These are phyloP conservation scores for Alloscopus bannaensis DNA, from an alignment of 2,888 invertebrate species.

Conservation along the genomic window DNA sequence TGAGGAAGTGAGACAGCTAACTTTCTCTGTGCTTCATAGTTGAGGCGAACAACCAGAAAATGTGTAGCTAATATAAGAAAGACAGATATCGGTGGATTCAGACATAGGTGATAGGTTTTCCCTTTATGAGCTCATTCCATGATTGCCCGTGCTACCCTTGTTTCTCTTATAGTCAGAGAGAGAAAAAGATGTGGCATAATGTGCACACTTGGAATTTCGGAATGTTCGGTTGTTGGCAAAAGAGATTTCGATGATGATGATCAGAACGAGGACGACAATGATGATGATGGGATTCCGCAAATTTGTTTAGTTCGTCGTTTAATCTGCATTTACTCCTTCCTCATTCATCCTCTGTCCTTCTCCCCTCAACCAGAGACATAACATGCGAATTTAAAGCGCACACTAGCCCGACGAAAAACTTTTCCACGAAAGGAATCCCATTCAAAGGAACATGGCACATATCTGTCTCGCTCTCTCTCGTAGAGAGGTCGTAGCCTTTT, in stretches of 20 bases:
- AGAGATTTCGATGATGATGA: conserved; percentile 20
- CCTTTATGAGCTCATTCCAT: conserved; percentile 11
- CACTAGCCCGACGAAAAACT: not conserved
- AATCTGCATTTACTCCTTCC: conserved; percentile 32
- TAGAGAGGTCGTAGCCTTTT: conserved; percentile 21
- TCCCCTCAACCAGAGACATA: too few species aligned
- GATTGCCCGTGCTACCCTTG: conserved; percentile 7
- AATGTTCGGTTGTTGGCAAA: conserved; percentile 19
- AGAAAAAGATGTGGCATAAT: conserved; percentile 6
- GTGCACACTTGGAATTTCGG: conserved; percentile 15
- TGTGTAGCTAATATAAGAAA: too few species aligned
- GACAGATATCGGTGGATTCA: too few species aligned
- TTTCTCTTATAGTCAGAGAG: too few species aligned
- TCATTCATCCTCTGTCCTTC: too few species aligned
- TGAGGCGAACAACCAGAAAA: too few species aligned
- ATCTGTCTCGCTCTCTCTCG: too few species aligned
- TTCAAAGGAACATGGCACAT: not conserved
- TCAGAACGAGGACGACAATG: not conserved
- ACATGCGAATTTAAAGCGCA: too few species aligned
- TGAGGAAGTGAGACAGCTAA: not conserved
- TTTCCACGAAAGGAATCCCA: conserved; percentile 21
- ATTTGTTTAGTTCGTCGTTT: conserved; percentile 43
- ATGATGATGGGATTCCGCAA: conserved; percentile 37
- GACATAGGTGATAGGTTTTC: too few species aligned
- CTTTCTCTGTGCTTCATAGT: too few species aligned